These are phyloP conservation scores for Coremacera marginata DNA, from an alignment of 2,888 invertebrate genomes.

Conservation along the genomic window DNA sequence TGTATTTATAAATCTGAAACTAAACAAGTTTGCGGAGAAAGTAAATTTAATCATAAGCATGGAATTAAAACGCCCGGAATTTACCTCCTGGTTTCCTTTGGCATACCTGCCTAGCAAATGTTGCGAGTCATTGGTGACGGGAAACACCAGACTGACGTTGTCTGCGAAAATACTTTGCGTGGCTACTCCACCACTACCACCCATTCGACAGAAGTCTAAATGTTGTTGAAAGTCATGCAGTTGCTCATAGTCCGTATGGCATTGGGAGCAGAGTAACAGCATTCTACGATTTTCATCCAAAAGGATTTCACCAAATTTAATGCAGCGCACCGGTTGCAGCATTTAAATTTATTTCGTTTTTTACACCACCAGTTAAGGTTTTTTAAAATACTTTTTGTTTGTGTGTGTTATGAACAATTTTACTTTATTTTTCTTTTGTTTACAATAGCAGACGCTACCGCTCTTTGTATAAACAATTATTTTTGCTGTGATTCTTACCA, in stretches of 20 bases:
- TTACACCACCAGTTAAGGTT: neutral
- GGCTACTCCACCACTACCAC: neutral
- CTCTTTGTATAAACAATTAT: too few species aligned
- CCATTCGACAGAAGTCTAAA: conserved; percentile 49
- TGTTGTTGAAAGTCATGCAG: conserved; percentile 54
- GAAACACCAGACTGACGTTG: conserved; percentile 11
- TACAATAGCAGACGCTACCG: neutral
- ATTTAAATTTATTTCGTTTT: conserved; percentile 35
- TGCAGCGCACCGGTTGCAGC: conserved; percentile 49
- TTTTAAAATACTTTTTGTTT: neutral
- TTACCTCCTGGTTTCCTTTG: conserved; percentile 36
- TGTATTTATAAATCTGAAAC: conserved; percentile 57
- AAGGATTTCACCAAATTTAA: conserved; percentile 58
- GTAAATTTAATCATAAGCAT: neutral
- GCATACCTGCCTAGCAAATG: conserved; percentile 24
- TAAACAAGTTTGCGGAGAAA: conserved; percentile 31
- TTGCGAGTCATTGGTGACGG: conserved; percentile 30
- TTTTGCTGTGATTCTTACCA: neutral
- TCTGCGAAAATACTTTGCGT: conserved; percentile 11
- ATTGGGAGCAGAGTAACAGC: conserved; percentile 56
- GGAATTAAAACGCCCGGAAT: neutral
- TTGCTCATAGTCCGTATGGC: conserved; percentile 52
- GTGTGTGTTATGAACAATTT: conserved; percentile 12
- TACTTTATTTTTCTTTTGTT: neutral
- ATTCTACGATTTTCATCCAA: conserved; percentile 56